Percentiles rank a stretch among this genome's conserved stretches.
Evolutionary conservation across 2,888 invertebrate genomes (phyloP).

Genomic region (Tortrix viridana): DNA sequence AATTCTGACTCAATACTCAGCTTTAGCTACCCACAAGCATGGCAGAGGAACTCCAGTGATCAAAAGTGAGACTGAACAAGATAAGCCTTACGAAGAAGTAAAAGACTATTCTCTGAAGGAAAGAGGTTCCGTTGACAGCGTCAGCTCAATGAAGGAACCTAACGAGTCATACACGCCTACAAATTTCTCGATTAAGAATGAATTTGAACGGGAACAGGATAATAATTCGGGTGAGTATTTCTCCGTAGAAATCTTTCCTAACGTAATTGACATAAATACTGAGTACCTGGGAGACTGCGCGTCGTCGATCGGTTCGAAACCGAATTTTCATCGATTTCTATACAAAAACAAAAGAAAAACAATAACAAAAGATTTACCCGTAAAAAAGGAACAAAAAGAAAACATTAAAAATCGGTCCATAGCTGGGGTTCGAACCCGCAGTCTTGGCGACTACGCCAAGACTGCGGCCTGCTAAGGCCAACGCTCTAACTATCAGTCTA

Average conservation of each 20-base stretch:
- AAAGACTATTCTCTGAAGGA: constrained; percentile 81
- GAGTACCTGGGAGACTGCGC: too few species aligned
- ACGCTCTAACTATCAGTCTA: too few species aligned
- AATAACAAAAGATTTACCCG: too few species aligned
- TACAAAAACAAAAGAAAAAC: too few species aligned
- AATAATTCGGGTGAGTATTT: constrained; percentile 77
- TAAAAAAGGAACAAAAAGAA: too few species aligned
- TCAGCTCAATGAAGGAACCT: constrained; percentile 68
- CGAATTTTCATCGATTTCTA: too few species aligned
- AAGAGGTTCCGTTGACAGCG: constrained; percentile 73
- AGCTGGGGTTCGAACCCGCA: too few species aligned
- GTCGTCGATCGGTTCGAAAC: too few species aligned
- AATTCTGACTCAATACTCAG: constrained; percentile 79
- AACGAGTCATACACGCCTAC: constrained; percentile 67
- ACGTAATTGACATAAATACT: background rate
- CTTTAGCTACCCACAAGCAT: constrained; percentile 78
- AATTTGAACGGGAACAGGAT: constrained; percentile 77
- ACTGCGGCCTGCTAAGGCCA: too few species aligned
- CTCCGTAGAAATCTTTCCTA: constrained; percentile 42
- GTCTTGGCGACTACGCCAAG: too few species aligned
- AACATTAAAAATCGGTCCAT: too few species aligned
- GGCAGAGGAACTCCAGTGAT: constrained; percentile 76
- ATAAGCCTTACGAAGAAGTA: constrained; percentile 75
- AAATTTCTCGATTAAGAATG: constrained; percentile 79
- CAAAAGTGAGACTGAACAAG: constrained; percentile 70